These are phyloP conservation scores for Ellobius talpinus DNA, from an alignment of 2,113 vertebrate species.

Conservation along the genomic window DNA sequence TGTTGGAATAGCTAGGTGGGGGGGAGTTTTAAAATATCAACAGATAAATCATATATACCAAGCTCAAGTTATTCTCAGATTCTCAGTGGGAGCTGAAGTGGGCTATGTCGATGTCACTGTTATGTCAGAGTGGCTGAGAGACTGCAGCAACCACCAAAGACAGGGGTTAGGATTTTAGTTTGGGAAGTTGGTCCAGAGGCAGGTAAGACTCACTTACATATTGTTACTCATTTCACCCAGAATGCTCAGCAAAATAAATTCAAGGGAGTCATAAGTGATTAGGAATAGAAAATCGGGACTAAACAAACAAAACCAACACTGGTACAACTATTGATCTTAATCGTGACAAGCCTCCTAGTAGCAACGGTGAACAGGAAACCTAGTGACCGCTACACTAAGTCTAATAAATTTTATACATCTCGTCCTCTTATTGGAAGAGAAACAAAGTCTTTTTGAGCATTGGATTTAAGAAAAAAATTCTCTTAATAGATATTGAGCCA, in stretches of 20 bases:
- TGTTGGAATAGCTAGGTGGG: conserved; percentile 13
- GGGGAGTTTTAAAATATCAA: neutral
- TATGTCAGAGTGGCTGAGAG: neutral
- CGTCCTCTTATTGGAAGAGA: neutral
- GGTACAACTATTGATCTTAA: neutral
- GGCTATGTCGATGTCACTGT: neutral
- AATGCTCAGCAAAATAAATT: neutral
- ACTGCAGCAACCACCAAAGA: neutral
- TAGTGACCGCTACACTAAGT: neutral
- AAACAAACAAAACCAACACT: neutral
- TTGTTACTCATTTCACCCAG: neutral
- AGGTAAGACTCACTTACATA: neutral
- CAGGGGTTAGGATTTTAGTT: neutral
- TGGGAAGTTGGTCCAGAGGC: neutral
- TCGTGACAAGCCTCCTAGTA: neutral
- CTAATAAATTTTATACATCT: neutral
- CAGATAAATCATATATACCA: neutral
- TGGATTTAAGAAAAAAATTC: conserved; percentile 35
- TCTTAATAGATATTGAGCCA: neutral
- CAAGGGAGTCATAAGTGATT: neutral
- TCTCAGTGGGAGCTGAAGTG: neutral
- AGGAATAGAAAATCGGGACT: neutral
- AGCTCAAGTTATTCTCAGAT: neutral
- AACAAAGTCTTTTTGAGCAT: neutral
- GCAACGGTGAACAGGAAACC: neutral